Evolutionary conservation across 1,140 invertebrate genomes (phyloP), one percentile per base, ranked within the genome.

Genomic region (Spodoptera frugiperda): DNA sequence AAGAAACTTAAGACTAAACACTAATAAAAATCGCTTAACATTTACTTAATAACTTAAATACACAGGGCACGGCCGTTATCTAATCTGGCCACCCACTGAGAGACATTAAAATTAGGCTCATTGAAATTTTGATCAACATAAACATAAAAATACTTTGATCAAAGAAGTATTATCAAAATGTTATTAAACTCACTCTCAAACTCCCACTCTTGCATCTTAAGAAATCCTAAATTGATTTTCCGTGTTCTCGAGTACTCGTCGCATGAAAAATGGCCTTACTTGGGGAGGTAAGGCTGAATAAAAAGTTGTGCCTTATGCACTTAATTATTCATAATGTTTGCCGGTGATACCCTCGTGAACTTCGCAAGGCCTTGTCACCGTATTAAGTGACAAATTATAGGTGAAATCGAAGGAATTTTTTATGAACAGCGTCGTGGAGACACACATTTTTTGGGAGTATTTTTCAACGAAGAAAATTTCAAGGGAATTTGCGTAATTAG

Each of bases 251-350:
- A 75, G 67, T 54, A 70, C 72, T 73, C 82, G 84, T 84, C 80
- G 79, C 84, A 76, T 83, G 80, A 85, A 84, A 88, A 89, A 83
- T 83, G 80, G 86, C 85, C 85, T 73, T 77, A 49, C 61, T 76
- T 61, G 49, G 57, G 78, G 68, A 83, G 80, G 80, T 83, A 65
- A 79, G 76, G 79, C 77, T 77, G 57, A 77, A 86, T 84, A 83
- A 82, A 90, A 85, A 89, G 81, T 87, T 82, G 57, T 55, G 70
- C 73, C 59, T 72, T 48, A 78, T 77, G 73, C 80, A 87, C 82
- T 92, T 89, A 91, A 91, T 92, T 91, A 92, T 92, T 92, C 89
- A 92, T 88, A 92, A 89, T 87, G 87, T 89, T 88, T 86, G 79
- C 81, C 81, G 78, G 78, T 89, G 88, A 87, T 88, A 85, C 87